A percentile compares a stretch with the other conserved stretches of the same genome.
Evolutionary conservation across 35 echinoderm and acorn worm genomes (phyloP).

Genomic region (Stichopus chloronotus): DNA sequence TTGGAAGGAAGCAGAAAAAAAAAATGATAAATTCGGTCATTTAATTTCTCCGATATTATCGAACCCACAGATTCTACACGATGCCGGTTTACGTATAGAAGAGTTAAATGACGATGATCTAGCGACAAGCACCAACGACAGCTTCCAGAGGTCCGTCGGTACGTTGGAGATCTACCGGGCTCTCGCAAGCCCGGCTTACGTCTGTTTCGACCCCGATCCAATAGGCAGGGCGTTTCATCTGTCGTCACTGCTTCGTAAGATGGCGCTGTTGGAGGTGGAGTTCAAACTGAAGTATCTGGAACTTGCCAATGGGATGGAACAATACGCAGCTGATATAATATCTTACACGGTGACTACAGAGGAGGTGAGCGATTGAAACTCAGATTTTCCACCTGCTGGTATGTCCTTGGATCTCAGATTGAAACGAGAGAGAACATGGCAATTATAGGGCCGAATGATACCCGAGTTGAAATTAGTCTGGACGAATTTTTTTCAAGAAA

Average conservation of each 20-base stretch:
- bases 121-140: slow-evolving; percentile 43
- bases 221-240: slow-evolving; percentile 71
- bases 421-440: slow-evolving; percentile 18
- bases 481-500: too few species aligned
- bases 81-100: slow-evolving; percentile 61
- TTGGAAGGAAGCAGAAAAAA: too few species aligned
- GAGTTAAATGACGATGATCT: slow-evolving; percentile 48
- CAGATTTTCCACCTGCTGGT: background rate
- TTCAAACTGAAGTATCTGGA: slow-evolving; percentile 75
- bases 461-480: background rate
- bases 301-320: slow-evolving; percentile 68
- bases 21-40: too few species aligned
- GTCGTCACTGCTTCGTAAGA: slow-evolving; percentile 35
- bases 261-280: slow-evolving; percentile 69
- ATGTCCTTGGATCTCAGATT: background rate
- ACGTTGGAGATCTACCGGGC: slow-evolving; percentile 84
- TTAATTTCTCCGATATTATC: too few species aligned
- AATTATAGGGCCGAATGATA: slow-evolving; percentile 6
- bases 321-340: slow-evolving; percentile 66
- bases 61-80: slow-evolving; percentile 63
- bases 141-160: slow-evolving; percentile 79
- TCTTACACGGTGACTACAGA: slow-evolving; percentile 63
- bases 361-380: slow-evolving; percentile 52
- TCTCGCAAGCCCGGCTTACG: slow-evolving; percentile 87
- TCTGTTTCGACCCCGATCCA: slow-evolving; percentile 78